Percentiles rank a stretch among this genome's conserved stretches.
These are phyloP conservation scores for Trematomus bernacchii DNA, from an alignment of 2,797 vertebrate genomes.

Conservation along the genomic window DNA sequence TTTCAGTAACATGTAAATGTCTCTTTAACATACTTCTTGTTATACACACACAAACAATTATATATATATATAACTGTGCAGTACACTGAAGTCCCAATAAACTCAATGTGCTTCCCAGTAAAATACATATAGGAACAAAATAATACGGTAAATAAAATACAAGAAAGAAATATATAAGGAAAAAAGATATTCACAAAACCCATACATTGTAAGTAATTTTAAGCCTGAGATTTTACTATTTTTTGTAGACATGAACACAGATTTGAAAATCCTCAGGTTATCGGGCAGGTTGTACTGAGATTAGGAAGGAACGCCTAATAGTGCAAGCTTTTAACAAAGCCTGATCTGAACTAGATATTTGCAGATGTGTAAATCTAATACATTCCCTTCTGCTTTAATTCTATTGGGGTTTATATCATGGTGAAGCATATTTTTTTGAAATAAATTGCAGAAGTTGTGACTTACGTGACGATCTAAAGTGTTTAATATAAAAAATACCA, in stretches of 20 bases:
- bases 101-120: too few relatives aligned
- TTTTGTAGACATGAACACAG: neutral
- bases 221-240: too few relatives aligned
- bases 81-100: neutral
- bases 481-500: too few relatives aligned
- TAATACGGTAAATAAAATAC: too few relatives aligned
- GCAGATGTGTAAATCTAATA: neutral
- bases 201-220: too few relatives aligned
- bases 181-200: neutral
- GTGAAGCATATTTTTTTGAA: neutral
- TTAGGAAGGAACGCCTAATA: neutral
- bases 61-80: neutral
- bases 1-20: too few relatives aligned
- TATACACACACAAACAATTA: neutral
- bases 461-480: too few relatives aligned
- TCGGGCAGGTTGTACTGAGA: neutral
- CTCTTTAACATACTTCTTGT: neutral
- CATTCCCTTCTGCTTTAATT: neutral
- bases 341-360: neutral
- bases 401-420: neutral
- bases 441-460: neutral
- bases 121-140: too few relatives aligned
- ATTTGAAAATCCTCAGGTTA: neutral
- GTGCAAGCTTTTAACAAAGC: neutral
- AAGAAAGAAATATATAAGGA: too few relatives aligned